Evolutionary conservation across 2,113 vertebrate genomes (phyloP), one percentile per base, ranked within the genome.

Genomic region (Chrysochloris asiatica): DNA sequence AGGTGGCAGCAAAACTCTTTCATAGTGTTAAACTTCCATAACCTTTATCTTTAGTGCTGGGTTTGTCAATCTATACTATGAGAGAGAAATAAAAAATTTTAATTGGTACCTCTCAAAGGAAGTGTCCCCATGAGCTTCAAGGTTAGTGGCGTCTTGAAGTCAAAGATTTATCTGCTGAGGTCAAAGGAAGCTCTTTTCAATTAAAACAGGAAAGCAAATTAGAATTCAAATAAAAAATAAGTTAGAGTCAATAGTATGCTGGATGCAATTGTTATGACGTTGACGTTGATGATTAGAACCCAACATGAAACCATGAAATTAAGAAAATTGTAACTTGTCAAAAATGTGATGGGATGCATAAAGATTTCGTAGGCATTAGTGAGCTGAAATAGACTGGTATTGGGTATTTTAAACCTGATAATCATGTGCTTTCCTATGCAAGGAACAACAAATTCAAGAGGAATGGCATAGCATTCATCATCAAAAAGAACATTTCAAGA

Each of bases 1-100:
- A 96, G 98, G 92, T 98, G 98, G 97, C 98, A 98, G 97, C 97
- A 98, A 97, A 97, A 41, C 17, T 93, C 97, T 95, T 95, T 89
- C 91, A 65, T 59, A 95, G 21, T 43, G 21, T 56, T 54, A 36
- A 76, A 14, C 36, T 88, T 78, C 41, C 69, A 43, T 76, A 13
- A 2, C 24, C 10, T 93, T 38, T 73, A 17, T 92, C 50, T 56
- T 45, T 77, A 9, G 6, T 5, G 11, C 0, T 33, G 22, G 26
- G 2, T 80, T 88, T 79, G 16, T 45, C 9, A 84, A 12, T 3
- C 67, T 81, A 19, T 5, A 13, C 26, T 45, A 72, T 28, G 38
- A 21, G 5, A 75, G 36, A 84, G 26, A 89, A 78, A 72, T 54
- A 43, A 93, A 81, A 81, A 52, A 61, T 26, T 43, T 79, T 11